phyloP scores from a whole-genome alignment of 1,140 invertebrate species.

The Diplogasteroides magnus region DNA sequence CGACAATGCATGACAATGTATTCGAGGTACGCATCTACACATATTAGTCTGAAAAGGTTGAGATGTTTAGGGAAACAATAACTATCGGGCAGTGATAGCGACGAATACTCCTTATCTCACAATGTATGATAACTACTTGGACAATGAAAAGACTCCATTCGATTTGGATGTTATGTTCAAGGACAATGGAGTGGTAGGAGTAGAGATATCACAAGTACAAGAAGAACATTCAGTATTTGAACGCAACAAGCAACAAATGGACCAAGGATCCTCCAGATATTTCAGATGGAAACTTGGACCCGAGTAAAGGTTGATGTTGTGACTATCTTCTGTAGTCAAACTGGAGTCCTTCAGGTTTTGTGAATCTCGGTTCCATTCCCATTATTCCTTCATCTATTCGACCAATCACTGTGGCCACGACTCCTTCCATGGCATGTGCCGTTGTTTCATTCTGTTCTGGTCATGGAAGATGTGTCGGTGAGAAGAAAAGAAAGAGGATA shows the following conservation, averaged over 20 bases:
- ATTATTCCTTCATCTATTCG: background rate
- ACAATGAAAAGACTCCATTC: no score
- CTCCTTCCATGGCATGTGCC: background rate
- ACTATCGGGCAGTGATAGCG: no score
- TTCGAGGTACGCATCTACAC: background rate
- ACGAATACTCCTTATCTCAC: no score
- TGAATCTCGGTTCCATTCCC: background rate
- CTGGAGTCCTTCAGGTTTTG: background rate
- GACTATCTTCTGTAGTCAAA: background rate
- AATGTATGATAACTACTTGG: no score
- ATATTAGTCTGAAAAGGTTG: background rate
- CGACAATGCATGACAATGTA: background rate
- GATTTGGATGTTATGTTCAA: no score
- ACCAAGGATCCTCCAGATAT: background rate
- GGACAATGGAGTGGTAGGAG: no score
- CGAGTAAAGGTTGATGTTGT: background rate
- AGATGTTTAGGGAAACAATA: no score
- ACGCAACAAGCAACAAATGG: background rate
- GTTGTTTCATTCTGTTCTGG: background rate
- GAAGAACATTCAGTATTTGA: background rate
- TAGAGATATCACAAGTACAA: no score
- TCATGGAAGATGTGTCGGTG: background rate
- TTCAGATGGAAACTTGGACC: background rate
- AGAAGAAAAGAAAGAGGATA: no score
- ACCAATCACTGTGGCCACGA: background rate